These are phyloP conservation scores for Presbytis comata DNA, from an alignment of 2,797 vertebrate genomes.

Conservation along the genomic window DNA sequence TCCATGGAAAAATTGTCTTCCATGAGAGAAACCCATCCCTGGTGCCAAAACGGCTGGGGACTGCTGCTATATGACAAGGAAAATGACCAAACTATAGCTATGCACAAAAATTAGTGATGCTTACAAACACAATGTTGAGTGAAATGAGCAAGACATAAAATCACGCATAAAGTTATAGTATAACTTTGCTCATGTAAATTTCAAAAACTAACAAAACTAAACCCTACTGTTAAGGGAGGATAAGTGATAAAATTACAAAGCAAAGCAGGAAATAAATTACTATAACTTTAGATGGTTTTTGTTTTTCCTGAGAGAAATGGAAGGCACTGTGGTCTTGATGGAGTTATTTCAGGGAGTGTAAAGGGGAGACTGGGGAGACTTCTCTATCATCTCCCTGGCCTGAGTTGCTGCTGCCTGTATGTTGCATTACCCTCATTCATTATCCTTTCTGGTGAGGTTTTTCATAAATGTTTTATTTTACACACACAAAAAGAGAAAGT, in stretches of 20 bases:
- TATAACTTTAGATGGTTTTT: neutral
- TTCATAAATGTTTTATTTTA: neutral
- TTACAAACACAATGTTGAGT: neutral
- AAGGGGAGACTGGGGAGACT: neutral
- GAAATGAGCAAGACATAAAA: neutral
- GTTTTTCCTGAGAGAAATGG: neutral
- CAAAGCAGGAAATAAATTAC: neutral
- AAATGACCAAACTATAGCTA: neutral
- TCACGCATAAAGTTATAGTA: neutral
- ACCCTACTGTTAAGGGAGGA: neutral
- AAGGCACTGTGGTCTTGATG: neutral
- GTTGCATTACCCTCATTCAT: neutral
- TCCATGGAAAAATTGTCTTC: neutral
- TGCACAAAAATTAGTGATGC: neutral
- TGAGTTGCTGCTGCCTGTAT: neutral
- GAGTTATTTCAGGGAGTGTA: neutral
- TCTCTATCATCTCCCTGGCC: neutral
- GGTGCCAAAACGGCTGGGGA: neutral
- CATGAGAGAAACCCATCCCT: neutral
- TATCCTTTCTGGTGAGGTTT: neutral
- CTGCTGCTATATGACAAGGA: neutral
- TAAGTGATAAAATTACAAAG: neutral
- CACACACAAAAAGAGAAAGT: neutral
- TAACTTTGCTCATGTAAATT: neutral
- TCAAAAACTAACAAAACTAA: neutral